phyloP scores from a whole-genome alignment of 2,113 vertebrate genomes.

The Pristiophorus japonicus region DNA sequence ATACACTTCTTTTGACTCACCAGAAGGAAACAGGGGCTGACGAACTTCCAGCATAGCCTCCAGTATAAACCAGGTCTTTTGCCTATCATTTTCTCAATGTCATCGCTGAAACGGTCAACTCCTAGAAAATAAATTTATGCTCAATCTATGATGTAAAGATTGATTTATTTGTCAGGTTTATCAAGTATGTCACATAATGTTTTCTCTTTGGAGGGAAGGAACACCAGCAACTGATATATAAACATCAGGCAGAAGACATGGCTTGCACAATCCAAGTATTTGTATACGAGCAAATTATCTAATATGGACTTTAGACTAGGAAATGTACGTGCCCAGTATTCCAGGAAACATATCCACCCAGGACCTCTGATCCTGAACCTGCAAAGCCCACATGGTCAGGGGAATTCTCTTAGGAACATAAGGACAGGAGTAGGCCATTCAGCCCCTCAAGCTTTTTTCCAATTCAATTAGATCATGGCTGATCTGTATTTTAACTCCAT shows the following conservation, averaged over 20 bases:
- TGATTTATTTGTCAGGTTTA: not conserved
- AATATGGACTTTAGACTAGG: too few relatives aligned
- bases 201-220: not conserved
- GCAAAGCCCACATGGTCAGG: too few relatives aligned
- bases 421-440: too few relatives aligned
- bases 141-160: not conserved
- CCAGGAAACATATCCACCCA: too few relatives aligned
- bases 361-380: too few relatives aligned
- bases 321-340: too few relatives aligned
- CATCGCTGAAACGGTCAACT: slow-evolving; percentile 78
- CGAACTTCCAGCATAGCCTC: slow-evolving; percentile 85
- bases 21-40: slow-evolving; percentile 82
- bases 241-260: not conserved
- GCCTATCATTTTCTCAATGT: slow-evolving; percentile 82
- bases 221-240: not conserved
- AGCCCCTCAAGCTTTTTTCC: too few relatives aligned
- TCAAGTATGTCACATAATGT: not conserved
- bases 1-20: slow-evolving; percentile 50
- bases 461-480: too few relatives aligned
- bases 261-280: too few relatives aligned
- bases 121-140: slow-evolving; percentile 49
- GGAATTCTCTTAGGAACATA: too few relatives aligned
- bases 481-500: too few relatives aligned
- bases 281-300: too few relatives aligned
- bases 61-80: slow-evolving; percentile 74